Conservation (phyloP, 2,797 vertebrate species). For the Amazona ochrocephala region DNA sequence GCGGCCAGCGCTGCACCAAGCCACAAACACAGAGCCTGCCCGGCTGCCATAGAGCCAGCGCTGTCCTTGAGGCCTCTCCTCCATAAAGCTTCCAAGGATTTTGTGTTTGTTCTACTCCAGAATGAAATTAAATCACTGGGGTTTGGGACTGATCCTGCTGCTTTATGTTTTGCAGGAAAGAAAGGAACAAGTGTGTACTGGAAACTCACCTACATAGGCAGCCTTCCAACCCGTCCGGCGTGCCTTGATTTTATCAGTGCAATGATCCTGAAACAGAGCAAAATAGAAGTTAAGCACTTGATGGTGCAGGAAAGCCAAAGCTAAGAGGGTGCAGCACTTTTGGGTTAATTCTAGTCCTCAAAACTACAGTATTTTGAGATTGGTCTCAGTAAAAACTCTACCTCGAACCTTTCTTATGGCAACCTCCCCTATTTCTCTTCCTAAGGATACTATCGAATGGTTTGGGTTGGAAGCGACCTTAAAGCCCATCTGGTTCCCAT, state of each 20-base stretch:
- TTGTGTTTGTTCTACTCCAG: neutral
- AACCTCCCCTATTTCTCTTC: neutral
- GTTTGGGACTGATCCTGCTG: neutral
- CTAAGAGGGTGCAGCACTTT: neutral
- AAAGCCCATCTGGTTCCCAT: neutral
- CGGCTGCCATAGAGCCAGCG: accelerated
- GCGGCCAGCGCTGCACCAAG: neutral
- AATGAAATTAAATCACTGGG: neutral
- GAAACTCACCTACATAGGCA: conserved; percentile 61
- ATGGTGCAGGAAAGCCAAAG: neutral
- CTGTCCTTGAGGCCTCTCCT: neutral
- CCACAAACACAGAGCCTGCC: neutral
- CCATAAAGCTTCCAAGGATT: neutral
- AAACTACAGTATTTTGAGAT: neutral
- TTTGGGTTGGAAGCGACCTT: neutral
- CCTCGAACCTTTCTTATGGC: neutral
- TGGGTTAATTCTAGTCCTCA: neutral
- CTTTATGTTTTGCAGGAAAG: neutral
- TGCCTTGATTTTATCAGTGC: neutral
- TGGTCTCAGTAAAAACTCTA: neutral
- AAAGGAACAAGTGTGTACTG: neutral
- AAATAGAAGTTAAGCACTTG: neutral
- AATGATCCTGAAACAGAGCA: conserved; percentile 40
- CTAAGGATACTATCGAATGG: neutral
- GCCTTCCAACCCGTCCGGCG: neutral